Evolutionary conservation across 2,888 invertebrate genomes (phyloP).

Genomic region (Leistus spinibarbis): DNA sequence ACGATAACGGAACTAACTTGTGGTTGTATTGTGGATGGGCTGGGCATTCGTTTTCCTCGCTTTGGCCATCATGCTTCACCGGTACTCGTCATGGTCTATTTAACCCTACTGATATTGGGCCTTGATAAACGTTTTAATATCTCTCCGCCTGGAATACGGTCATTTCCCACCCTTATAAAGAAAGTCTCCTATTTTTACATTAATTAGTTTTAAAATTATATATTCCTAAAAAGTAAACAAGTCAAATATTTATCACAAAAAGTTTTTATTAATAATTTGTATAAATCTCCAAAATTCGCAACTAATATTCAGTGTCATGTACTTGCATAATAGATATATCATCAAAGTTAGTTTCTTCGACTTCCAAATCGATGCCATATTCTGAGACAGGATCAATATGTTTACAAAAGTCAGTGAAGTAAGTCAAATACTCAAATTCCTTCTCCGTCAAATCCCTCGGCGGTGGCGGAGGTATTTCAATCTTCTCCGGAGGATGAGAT

Average conservation of each 20-base stretch:
- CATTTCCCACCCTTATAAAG: no score
- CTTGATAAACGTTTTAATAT: not conserved
- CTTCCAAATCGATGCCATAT: constrained; percentile 43
- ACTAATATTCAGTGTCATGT: not conserved
- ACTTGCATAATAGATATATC: not conserved
- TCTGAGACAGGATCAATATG: constrained; percentile 44
- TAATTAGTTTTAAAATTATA: no score
- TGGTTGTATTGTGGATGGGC: not conserved
- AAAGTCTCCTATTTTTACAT: no score
- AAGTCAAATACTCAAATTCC: constrained; percentile 50
- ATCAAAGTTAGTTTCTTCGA: constrained; percentile 23
- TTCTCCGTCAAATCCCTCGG: constrained; percentile 47
- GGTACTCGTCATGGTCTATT: not conserved
- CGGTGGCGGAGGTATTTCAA: constrained; percentile 44
- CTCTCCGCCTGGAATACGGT: no score
- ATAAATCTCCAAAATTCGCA: not conserved
- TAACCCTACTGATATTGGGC: not conserved
- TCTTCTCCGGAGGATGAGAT: constrained; percentile 49
- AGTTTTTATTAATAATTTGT: not conserved
- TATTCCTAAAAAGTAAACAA: not conserved
- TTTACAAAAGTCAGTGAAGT: constrained; percentile 51
- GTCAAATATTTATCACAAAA: not conserved
- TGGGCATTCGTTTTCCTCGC: not conserved
- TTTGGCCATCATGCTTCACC: no score
- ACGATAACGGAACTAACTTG: not conserved